Percentiles rank a stretch among this genome's conserved stretches.
These are phyloP conservation scores for Calliphora vomitoria DNA, from an alignment of 2,888 invertebrate species.

Conservation along the genomic window DNA sequence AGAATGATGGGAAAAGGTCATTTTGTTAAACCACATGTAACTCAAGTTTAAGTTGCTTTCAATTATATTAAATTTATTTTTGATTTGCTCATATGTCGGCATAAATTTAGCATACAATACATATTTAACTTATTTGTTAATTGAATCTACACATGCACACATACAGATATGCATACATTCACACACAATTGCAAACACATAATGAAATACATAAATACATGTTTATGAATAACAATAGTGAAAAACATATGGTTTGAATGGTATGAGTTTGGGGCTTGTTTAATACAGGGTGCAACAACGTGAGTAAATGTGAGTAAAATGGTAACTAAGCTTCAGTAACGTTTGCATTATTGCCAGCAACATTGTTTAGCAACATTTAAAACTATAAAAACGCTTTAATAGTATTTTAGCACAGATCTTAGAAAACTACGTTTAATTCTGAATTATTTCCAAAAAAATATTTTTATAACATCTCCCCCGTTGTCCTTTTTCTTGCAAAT, in stretches of 20 bases:
- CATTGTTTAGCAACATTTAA: background rate
- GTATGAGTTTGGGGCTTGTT: background rate
- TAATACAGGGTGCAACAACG: too few species aligned
- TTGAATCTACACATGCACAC: conserved; percentile 46
- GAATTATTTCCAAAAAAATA: too few species aligned
- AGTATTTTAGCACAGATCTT: too few species aligned
- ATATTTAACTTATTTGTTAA: conserved; percentile 64
- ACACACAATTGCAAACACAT: background rate
- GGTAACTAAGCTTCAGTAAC: too few species aligned
- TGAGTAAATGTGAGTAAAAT: too few species aligned
- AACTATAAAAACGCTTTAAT: background rate
- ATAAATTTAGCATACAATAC: conserved; percentile 38
- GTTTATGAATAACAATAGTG: conserved; percentile 40
- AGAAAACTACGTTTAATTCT: too few species aligned
- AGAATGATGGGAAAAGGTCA: too few species aligned
- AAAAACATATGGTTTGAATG: background rate
- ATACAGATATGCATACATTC: too few species aligned
- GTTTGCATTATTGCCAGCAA: background rate
- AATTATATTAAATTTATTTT: background rate
- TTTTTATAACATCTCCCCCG: too few species aligned
- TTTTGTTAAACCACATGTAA: too few species aligned
- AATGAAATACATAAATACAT: background rate
- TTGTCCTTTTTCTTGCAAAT: background rate
- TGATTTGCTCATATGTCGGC: background rate
- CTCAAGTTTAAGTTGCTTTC: too few species aligned